Evolutionary conservation across 1,140 invertebrate genomes (phyloP).

Genomic region (Drosophila tani): DNA sequence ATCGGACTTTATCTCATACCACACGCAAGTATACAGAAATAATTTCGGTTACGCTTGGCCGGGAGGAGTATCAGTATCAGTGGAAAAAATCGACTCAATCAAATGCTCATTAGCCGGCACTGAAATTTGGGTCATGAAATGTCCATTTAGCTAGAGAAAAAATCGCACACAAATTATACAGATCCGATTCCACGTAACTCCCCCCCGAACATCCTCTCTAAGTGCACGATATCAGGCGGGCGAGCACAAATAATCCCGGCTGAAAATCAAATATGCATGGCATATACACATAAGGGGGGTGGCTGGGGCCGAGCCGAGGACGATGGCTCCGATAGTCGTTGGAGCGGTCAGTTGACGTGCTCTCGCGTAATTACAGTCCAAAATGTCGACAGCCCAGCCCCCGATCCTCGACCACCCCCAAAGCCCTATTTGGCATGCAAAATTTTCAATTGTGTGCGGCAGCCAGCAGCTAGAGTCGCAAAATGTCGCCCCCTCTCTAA

Average conservation of each 20-base stretch:
- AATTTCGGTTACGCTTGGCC: constrained; percentile 23
- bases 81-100: constrained; percentile 39
- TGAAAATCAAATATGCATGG: constrained; percentile 66
- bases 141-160: constrained; percentile 50
- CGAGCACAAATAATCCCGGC: constrained; percentile 48
- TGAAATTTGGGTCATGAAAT: constrained; percentile 71
- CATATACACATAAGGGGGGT: neutral
- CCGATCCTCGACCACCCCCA: neutral
- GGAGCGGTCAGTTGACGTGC: constrained; percentile 74
- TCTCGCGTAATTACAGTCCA: constrained; percentile 72
- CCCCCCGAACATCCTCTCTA: constrained; percentile 34
- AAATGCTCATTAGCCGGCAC: constrained; percentile 50
- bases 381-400: constrained; percentile 54
- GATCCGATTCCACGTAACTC: constrained; percentile 28
- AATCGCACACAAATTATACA: constrained; percentile 63
- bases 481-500: constrained; percentile 39
- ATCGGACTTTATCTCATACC: constrained; percentile 1
- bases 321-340: constrained; percentile 64
- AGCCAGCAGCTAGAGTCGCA: constrained; percentile 11
- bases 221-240: constrained; percentile 39
- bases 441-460: constrained; percentile 73
- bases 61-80: constrained; percentile 25
- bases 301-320: neutral
- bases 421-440: constrained; percentile 53
- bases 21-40: constrained; percentile 61